Percentiles rank a stretch among this genome's conserved stretches.
phyloP scores from a whole-genome alignment of 2,888 invertebrate species.

The Chymomyza caudatula region DNA sequence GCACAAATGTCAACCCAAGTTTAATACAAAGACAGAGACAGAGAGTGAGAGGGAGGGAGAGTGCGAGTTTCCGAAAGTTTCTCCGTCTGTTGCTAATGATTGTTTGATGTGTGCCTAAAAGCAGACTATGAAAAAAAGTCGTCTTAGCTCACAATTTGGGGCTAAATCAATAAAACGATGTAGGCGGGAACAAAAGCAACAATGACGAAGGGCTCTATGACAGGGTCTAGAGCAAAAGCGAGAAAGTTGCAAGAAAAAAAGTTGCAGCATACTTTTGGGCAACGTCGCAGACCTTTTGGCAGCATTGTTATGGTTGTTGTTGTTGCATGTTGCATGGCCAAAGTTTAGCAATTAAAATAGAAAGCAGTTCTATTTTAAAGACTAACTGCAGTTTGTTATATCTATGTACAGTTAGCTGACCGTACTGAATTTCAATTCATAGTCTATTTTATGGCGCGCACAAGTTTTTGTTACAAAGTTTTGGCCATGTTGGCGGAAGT shows the following conservation, averaged over 20 bases:
- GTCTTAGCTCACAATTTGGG: neutral
- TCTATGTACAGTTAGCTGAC: neutral
- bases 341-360: slow-evolving; percentile 65
- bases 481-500: slow-evolving; percentile 26
- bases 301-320: neutral
- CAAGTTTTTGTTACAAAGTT: slow-evolving; percentile 1
- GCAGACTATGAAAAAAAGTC: slow-evolving; percentile 12
- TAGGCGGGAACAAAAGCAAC: neutral
- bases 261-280: neutral
- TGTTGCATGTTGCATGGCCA: slow-evolving; percentile 28
- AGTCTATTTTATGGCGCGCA: slow-evolving; percentile 36
- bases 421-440: slow-evolving; percentile 47
- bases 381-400: neutral
- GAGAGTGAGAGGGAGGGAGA: slow-evolving; percentile 6
- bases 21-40: neutral
- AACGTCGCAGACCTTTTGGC: neutral
- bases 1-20: neutral
- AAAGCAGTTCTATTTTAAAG: slow-evolving; percentile 34
- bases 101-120: slow-evolving; percentile 56
- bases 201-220: neutral
- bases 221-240: neutral
- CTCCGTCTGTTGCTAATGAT: slow-evolving; percentile 58
- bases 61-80: too few species aligned
- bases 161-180: neutral
- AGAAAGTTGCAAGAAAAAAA: neutral